Evolutionary conservation across 2,113 vertebrate species (phyloP), one percentile per base, ranked within the genome.

Genomic region (Rutilus rutilus): DNA sequence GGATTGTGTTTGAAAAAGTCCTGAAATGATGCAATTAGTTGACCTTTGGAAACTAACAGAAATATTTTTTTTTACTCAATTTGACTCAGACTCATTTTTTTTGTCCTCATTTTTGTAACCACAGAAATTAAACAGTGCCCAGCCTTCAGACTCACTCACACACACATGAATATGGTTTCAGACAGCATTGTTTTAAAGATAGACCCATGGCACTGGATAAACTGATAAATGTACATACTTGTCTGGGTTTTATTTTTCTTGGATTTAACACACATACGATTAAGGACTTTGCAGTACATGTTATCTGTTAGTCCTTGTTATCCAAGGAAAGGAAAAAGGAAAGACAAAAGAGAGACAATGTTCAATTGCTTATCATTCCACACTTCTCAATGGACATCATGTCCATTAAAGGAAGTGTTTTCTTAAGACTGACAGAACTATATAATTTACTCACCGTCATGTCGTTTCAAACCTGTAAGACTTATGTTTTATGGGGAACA

Each of bases 161-260:
- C 42, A 64, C 36, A 30, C 11, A 60, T 25, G 25, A 39, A 42
- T 50, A 86, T 27, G 57, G 36, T 65, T 76, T 74, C 76, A 89
- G 85, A 86, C 62, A 85, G 33, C 23, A 57, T 25, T 60, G 83
- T 54, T 85, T 79, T 25, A 83, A 75, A 85, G 79, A 88, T 73
- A 89, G 45, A 83, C 21, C 2, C 74, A 84, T 84, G 86, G 81
- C 71, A 89, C 71, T 78, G 73, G 71, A 81, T 50, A 73, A 42
- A 65, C 64, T 82, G 87, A 87, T 86, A 87, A 85, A 67, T 52
- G 65, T 52, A 39, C 42, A 62, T 78, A 47, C 79, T 86, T 73
- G 81, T 91, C 86, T 90, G 78, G 73, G 50, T 65, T 79, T 88
- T 47, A 77, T 88, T 84, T 89, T 86, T 82, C 78, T 88, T 90